phyloP scores from a whole-genome alignment of 2,888 invertebrate species.

The Azorinus chamasolen region DNA sequence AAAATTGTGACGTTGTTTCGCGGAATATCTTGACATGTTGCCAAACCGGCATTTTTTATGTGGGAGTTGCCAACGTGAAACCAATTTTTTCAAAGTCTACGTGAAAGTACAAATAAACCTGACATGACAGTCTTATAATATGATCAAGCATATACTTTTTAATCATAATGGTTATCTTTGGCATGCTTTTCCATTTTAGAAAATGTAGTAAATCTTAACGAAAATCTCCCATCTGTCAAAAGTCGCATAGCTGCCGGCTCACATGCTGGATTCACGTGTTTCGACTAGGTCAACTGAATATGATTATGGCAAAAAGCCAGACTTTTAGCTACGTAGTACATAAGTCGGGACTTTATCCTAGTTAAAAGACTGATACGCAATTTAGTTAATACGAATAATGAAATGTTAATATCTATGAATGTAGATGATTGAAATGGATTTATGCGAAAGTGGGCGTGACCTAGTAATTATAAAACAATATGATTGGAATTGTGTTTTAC shows the following conservation, averaged over 20 bases:
- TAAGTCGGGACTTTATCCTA: too few relatives aligned
- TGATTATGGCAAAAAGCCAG: constrained; percentile 60
- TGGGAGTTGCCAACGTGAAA: constrained; percentile 46
- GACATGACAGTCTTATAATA: constrained; percentile 34
- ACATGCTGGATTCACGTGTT: constrained; percentile 44
- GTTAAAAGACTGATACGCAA: too few relatives aligned
- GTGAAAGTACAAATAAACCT: constrained; percentile 47
- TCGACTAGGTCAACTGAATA: constrained; percentile 47
- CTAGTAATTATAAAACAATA: too few relatives aligned
- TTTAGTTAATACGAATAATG: not conserved
- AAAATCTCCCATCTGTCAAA: constrained; percentile 31
- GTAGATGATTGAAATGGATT: too few relatives aligned
- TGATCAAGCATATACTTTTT: constrained; percentile 12
- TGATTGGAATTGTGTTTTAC: too few relatives aligned
- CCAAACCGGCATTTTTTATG: constrained; percentile 53
- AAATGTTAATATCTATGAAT: too few relatives aligned
- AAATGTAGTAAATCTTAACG: constrained; percentile 13
- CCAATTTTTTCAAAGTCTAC: constrained; percentile 5
- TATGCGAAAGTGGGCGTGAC: too few relatives aligned
- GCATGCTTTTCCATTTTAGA: constrained; percentile 21
- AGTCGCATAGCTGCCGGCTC: constrained; percentile 1
- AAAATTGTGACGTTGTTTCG: constrained; percentile 24
- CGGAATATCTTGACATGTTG: constrained; percentile 42
- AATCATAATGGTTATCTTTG: constrained; percentile 11
- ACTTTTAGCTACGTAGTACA: too few relatives aligned